These are phyloP conservation scores for Hycleus phaleratus DNA, from an alignment of 1,140 invertebrate species.

Conservation along the genomic window DNA sequence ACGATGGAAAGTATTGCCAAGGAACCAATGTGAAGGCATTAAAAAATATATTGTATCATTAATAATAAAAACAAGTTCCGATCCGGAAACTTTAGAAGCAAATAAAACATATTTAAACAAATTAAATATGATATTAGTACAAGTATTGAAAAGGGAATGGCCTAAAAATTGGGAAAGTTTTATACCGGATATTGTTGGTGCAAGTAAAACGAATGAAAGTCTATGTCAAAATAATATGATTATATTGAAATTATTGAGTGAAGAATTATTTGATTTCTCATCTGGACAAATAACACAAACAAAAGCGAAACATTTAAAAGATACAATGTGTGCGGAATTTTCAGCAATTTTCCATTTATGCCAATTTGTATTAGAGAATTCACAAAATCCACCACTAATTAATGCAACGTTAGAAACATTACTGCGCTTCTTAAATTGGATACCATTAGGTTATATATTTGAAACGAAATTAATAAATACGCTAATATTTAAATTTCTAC, in stretches of 20 bases:
- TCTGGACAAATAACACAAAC: conserved; percentile 96
- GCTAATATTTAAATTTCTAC: conserved; percentile 94
- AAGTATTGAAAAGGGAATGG: conserved; percentile 99
- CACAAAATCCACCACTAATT: conserved; percentile 90
- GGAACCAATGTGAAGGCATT: conserved; percentile 98
- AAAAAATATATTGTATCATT: conserved; percentile 98
- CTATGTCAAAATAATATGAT: conserved; percentile 99
- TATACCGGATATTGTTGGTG: conserved; percentile 97
- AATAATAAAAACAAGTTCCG: conserved; percentile 97
- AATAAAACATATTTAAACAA: conserved; percentile 98
- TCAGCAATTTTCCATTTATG: conserved; percentile 96
- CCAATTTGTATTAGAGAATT: conserved; percentile 96
- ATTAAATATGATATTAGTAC: conserved; percentile 96
- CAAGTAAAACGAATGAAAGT: conserved; percentile 97
- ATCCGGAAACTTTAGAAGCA: conserved; percentile 77
- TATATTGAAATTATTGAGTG: conserved; percentile 93
- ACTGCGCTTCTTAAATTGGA: conserved; percentile 97
- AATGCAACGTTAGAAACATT: conserved; percentile 93
- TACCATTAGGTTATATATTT: conserved; percentile 98
- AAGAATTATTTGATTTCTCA: conserved; percentile 99
- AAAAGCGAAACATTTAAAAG: conserved; percentile 98
- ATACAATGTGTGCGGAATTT: conserved; percentile 99
- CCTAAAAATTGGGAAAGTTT: conserved; percentile 99
- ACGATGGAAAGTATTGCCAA: conserved; percentile 96
- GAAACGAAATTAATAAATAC: conserved; percentile 96